Base-by-base conservation (phyloP, 2,113 vertebrate species). In the Thalassarche chlororhynchos region DNA sequence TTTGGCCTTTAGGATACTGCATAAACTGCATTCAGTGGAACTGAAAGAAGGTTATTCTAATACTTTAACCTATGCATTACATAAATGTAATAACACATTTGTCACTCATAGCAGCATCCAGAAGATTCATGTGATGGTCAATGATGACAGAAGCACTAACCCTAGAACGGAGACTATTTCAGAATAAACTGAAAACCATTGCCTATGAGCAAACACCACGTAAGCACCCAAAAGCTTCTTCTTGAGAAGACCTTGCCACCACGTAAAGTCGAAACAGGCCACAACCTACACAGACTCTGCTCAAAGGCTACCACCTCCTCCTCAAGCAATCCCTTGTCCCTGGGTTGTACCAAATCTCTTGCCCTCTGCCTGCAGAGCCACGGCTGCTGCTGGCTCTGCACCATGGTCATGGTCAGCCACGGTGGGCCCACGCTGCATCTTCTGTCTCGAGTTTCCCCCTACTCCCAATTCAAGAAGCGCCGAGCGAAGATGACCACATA, bases 361-460 rank as follows among this genome's bases (percentile, higher is more conserved):
- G 26, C 20, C 6, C 23, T 79, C 23, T 10, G 5, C n/a, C 44
- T 29, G 40, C 62, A 93, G 58, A 68, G 26, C 36, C n/a, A 31
- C 8, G 1, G 40, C 58, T 68, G 51, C 19, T 32, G 46, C 77
- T 28, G 47, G 12, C 54, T 60, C 52, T 36, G 42, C 19, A 34
- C 26, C 44, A 10, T 0, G 5, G 29, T 24, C 55, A 13, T 3
- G 14, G 10, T 44, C 61, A 55, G 26, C 6, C 42, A 40, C 1
- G 6, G 8, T 8, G 20, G 34, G 34, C 13, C 20, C 36, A 52
- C 0, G 0, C 21, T 29, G 36, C 62, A 70, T 9, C 11, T 20
- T n/a, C 36, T 20, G 8, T 5, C 14, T 21, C 1, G 0, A 38
- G 47, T 6, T 17, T 26, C 23, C 25, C 20, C 42, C 3, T 0